These are phyloP conservation scores for Drosophila sp. DNA, from an alignment of 1,140 invertebrate species.

Conservation along the genomic window DNA sequence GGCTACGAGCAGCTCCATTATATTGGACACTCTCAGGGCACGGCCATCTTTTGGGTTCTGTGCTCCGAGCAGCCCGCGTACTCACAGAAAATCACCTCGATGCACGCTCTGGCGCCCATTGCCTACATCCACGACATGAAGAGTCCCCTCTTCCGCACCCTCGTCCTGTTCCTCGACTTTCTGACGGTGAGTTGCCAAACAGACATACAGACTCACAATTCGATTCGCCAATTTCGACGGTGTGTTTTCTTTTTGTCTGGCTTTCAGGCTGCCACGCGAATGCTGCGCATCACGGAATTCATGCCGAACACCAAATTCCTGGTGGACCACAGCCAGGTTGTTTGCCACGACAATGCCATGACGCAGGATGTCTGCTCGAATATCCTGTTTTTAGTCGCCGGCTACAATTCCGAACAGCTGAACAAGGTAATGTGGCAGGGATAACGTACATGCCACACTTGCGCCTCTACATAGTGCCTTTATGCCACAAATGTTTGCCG, in stretches of 20 bases:
- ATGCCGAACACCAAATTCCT: slow-evolving; percentile 85
- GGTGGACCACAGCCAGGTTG: slow-evolving; percentile 84
- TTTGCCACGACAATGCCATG: slow-evolving; percentile 85
- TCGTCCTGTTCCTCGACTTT: slow-evolving; percentile 74
- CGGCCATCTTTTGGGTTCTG: slow-evolving; percentile 88
- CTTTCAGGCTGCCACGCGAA: slow-evolving; percentile 83
- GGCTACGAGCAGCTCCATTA: slow-evolving; percentile 87
- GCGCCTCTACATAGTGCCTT: slow-evolving; percentile 22
- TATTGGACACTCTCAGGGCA: slow-evolving; percentile 89
- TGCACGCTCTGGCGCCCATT: slow-evolving; percentile 89
- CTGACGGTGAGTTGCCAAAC: slow-evolving; percentile 65
- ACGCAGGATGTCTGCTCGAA: slow-evolving; percentile 86
- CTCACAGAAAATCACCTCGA: slow-evolving; percentile 87
- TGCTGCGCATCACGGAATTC: slow-evolving; percentile 87
- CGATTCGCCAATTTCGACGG: slow-evolving; percentile 22
- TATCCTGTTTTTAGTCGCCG: slow-evolving; percentile 86
- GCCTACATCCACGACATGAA: slow-evolving; percentile 87
- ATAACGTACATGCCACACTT: background rate
- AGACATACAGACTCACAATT: background rate
- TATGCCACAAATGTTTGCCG: slow-evolving; percentile 22
- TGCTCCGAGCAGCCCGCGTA: slow-evolving; percentile 87
- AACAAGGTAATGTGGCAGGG: slow-evolving; percentile 70
- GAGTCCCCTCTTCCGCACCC: slow-evolving; percentile 85
- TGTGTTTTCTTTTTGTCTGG: slow-evolving; percentile 3
- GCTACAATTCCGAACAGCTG: slow-evolving; percentile 85